phyloP scores from a whole-genome alignment of 2,888 invertebrate genomes.

The Dolichomitus sp. region DNA sequence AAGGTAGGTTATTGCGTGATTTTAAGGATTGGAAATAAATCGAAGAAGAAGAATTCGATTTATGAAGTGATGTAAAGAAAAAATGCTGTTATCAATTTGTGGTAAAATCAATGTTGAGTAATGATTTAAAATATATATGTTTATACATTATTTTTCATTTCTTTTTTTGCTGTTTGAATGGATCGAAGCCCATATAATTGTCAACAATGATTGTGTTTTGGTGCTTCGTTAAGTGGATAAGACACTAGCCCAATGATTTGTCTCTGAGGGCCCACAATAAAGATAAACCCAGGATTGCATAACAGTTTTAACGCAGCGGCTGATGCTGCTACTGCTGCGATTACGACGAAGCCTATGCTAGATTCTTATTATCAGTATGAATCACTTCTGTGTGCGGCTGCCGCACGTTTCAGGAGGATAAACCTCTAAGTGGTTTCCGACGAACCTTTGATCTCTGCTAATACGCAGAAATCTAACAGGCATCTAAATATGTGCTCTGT shows the following conservation, averaged over 20 bases:
- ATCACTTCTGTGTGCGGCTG: constrained; percentile 19
- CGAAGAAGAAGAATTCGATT: background rate
- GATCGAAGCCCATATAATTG: background rate
- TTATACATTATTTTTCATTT: background rate
- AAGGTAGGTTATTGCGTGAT: constrained; percentile 57
- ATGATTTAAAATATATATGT: background rate
- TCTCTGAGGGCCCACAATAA: constrained; percentile 1
- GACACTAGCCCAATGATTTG: background rate
- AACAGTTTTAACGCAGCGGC: constrained; percentile 28
- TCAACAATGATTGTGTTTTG: constrained; percentile 24
- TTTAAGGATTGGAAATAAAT: background rate
- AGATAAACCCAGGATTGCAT: constrained; percentile 31
- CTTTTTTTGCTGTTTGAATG: constrained; percentile 1
- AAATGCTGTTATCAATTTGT: background rate
- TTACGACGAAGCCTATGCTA: background rate
- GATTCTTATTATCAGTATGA: constrained; percentile 37
- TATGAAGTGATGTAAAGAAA: background rate
- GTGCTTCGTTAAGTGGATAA: constrained; percentile 50
- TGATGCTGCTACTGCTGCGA: background rate
- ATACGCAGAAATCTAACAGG: background rate
- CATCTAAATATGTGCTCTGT: background rate
- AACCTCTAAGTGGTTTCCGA: constrained; percentile 9
- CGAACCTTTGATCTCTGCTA: background rate
- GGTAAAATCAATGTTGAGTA: constrained; percentile 4
- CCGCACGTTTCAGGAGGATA: constrained; percentile 25